A percentile compares a stretch with the other conserved stretches of the same genome.
Evolutionary conservation across 2,888 invertebrate genomes (phyloP).

Genomic region (Nephrotoma appendiculata): DNA sequence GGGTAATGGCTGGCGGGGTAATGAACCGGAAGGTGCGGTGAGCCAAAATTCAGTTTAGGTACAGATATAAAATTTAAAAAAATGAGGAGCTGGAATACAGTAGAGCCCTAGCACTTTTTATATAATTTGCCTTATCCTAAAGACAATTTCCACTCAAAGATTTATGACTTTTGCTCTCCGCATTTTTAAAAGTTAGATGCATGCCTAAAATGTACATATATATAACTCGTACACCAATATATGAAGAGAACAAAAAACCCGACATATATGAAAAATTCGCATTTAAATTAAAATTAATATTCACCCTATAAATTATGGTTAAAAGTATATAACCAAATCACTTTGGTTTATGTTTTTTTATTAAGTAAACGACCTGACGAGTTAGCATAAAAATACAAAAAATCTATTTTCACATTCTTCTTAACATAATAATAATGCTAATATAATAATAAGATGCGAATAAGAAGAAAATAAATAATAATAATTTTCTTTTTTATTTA

Average conservation of each 20-base stretch:
- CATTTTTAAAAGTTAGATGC: neutral
- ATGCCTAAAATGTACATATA: neutral
- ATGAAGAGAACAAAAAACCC: neutral
- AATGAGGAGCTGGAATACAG: no score
- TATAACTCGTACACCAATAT: neutral
- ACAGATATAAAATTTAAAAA: no score
- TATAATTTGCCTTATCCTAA: no score
- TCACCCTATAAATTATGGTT: neutral
- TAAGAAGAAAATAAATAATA: neutral
- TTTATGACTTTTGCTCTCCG: neutral
- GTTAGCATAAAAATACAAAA: slow-evolving; percentile 1
- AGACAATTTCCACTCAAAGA: neutral
- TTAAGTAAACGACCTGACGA: slow-evolving; percentile 4
- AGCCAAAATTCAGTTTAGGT: no score
- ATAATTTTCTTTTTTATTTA: neutral
- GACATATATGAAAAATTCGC: neutral
- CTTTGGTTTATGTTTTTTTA: neutral
- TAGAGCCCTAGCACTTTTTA: no score
- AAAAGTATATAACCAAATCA: neutral
- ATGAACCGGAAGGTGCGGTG: no score
- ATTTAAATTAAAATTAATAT: neutral
- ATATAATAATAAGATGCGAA: neutral
- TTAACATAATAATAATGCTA: neutral
- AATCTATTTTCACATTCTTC: neutral
- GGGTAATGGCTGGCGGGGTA: no score